Base-by-base conservation (phyloP, 2,113 vertebrate species). In the Eptesicus fuscus region DNA sequence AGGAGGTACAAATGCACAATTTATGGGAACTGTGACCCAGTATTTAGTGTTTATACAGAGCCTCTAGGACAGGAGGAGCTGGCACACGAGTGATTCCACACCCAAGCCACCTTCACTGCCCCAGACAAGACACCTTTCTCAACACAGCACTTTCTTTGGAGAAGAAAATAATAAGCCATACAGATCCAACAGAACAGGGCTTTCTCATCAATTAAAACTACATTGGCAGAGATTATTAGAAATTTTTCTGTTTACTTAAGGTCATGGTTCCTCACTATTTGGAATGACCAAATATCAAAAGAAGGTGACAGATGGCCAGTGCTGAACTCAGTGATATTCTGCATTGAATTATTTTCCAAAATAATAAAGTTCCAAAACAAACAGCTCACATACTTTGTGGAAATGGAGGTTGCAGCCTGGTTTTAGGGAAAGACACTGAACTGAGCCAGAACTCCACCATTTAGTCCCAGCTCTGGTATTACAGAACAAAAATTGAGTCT, bases 361-460 rank as follows among this genome's bases (percentile, higher is more conserved):
- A 51, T 61, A 70, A 47, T 30, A 30, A 67, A 73, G 17, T 59
- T 63, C 79, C 23, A 79, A 76, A 88, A 25, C 88, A 25, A 47
- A 70, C 74, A 78, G 32, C 28, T 11, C 56, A 47, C 2, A 5
- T 9, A 51, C 40, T 40, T 51, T 37, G 61, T 65, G 10, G 37
- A 78, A 67, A 2, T n/a, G 28, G 47, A 91, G 0, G 20, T 56
- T 49, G 20, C 16, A 78, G 25, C 28, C 23, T 13, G 7, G 20
- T 22, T 28, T 40, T 32, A 25, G 10, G 18, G 13, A 70, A 83
- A 88, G 56, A 35, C 1, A 5, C 14, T 14, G 2, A 67, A 71
- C 14, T 4, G 9, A n/a, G 14, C 9, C 17, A 10, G 67, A 79
- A 65, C 1, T 3, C 14, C 7, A 18, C 22, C 0, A 2, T 13